Percentiles rank a stretch among this genome's conserved stretches.
Conservation (phyloP, 2,113 vertebrate genomes). For the Perca fluviatilis region DNA sequence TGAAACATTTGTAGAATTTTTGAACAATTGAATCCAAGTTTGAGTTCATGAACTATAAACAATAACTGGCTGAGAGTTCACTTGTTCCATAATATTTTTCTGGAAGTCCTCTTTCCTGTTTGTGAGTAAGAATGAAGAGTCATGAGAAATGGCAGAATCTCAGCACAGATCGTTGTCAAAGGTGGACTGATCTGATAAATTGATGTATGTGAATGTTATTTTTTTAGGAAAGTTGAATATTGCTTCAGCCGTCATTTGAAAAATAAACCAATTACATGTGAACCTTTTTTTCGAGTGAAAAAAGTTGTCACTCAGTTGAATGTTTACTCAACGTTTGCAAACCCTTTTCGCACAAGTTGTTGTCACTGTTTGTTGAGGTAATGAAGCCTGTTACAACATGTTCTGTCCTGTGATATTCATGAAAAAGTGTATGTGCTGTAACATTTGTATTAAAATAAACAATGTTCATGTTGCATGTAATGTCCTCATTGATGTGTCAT, state of each 20-base stretch:
- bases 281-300: slow-evolving; percentile 56
- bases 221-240: slow-evolving; percentile 45
- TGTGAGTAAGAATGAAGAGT: slow-evolving; percentile 20
- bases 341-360: slow-evolving; percentile 76
- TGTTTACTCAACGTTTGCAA: slow-evolving; percentile 83
- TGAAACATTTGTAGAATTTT: slow-evolving; percentile 12
- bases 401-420: slow-evolving; percentile 82
- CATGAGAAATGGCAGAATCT: slow-evolving; percentile 21
- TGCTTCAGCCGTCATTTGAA: slow-evolving; percentile 35
- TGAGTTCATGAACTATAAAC: slow-evolving; percentile 38
- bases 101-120: slow-evolving; percentile 46
- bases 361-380: slow-evolving; percentile 70
- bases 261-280: slow-evolving; percentile 49
- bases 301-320: slow-evolving; percentile 64
- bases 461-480: slow-evolving; percentile 68
- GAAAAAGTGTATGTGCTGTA: slow-evolving; percentile 64
- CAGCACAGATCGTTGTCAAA: neutral
- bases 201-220: slow-evolving; percentile 59
- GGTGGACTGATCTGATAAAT: slow-evolving; percentile 2
- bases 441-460: slow-evolving; percentile 84
- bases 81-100: slow-evolving; percentile 40
- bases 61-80: slow-evolving; percentile 11
- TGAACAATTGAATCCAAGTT: slow-evolving; percentile 9
- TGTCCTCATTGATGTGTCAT: slow-evolving; percentile 22
- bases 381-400: slow-evolving; percentile 69